Evolutionary conservation across 2,888 invertebrate species (phyloP).

Genomic region (Ichneumoninae sp.): DNA sequence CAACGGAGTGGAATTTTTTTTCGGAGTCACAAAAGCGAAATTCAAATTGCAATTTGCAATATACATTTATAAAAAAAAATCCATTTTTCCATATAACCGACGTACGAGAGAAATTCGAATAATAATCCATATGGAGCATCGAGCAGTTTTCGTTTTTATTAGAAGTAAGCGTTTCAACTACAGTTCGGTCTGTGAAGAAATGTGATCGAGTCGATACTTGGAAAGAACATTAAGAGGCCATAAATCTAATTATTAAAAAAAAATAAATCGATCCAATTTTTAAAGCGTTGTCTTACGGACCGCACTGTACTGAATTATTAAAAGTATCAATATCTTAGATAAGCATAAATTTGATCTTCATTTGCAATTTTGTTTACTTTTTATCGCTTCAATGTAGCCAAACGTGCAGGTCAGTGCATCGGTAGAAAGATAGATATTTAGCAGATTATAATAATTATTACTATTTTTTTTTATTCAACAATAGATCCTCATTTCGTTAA

Average conservation of each 20-base stretch:
- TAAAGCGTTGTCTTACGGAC: background rate
- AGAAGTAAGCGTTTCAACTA: background rate
- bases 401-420: slow-evolving; percentile 29
- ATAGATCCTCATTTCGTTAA: slow-evolving; percentile 21
- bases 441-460: background rate
- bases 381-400: slow-evolving; percentile 21
- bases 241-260: background rate
- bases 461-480: background rate
- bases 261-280: background rate
- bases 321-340: background rate
- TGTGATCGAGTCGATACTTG: background rate
- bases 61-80: too few species aligned
- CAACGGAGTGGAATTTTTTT: background rate
- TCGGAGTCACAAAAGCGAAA: background rate
- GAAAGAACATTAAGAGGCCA: background rate
- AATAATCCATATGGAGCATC: background rate
- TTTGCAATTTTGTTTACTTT: slow-evolving; percentile 9
- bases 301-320: background rate
- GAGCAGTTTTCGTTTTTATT: background rate
- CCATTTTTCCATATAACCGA: too few species aligned
- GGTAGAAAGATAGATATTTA: slow-evolving; percentile 3
- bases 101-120: background rate
- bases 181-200: slow-evolving; percentile 4
- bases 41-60: background rate
- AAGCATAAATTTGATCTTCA: slow-evolving; percentile 9